These are phyloP conservation scores for Rhinoptilus africanus DNA, from an alignment of 2,113 vertebrate species.

Conservation along the genomic window DNA sequence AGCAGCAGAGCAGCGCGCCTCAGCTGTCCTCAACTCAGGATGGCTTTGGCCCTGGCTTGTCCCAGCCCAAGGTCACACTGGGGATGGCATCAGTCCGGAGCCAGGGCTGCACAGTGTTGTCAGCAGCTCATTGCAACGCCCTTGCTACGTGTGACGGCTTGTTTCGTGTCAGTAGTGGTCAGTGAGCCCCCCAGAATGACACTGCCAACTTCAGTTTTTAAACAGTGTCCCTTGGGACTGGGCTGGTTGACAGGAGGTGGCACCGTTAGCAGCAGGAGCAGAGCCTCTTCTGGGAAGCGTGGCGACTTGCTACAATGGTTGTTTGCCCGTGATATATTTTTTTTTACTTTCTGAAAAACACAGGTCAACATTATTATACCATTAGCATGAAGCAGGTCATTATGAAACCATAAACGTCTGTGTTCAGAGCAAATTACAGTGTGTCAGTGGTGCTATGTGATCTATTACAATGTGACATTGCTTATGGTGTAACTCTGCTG, in stretches of 20 bases:
- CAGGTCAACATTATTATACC: neutral
- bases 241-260: neutral
- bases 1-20: neutral
- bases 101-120: neutral
- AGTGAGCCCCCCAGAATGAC: neutral
- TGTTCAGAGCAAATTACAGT: slow-evolving; percentile 3
- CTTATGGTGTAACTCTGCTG: neutral
- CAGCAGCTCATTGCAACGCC: neutral
- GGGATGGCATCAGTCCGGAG: neutral
- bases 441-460: neutral
- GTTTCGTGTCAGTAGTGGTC: neutral
- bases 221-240: accelerated
- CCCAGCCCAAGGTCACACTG: neutral
- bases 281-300: neutral
- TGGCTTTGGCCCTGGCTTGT: neutral
- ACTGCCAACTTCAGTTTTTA: neutral
- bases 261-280: neutral
- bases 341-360: neutral
- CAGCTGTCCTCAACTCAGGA: accelerated
- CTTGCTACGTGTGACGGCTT: accelerated
- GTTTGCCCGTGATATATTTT: neutral
- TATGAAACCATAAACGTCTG: neutral
- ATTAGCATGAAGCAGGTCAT: neutral
- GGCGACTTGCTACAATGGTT: neutral
- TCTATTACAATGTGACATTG: neutral